Percentiles rank a stretch among this genome's conserved stretches.
phyloP scores from a whole-genome alignment of 1,140 invertebrate genomes.

The Drosophila subpulchrella region DNA sequence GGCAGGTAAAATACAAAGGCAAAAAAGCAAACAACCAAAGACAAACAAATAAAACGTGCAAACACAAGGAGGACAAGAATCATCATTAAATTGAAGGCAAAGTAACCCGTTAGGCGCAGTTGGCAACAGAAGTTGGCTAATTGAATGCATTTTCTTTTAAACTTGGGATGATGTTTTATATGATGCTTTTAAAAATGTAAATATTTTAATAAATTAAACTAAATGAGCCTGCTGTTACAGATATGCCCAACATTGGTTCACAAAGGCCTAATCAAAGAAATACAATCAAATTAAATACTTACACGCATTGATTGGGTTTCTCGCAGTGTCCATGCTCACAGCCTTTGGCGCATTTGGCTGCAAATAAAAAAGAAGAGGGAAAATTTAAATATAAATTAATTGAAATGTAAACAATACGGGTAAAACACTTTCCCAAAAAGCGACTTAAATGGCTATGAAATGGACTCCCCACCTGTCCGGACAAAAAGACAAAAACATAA shows the following conservation, averaged over 20 bases:
- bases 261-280: slow-evolving; percentile 23
- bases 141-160: not conserved
- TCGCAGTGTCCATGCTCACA: slow-evolving; percentile 97
- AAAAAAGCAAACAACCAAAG: slow-evolving; percentile 15
- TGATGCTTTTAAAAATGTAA: not conserved
- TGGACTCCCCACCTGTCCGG: slow-evolving; percentile 35
- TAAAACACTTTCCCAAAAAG: slow-evolving; percentile 59
- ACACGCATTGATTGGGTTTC: slow-evolving; percentile 97
- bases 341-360: slow-evolving; percentile 95
- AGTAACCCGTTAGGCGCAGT: slow-evolving; percentile 27
- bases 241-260: not conserved
- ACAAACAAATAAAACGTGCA: slow-evolving; percentile 44
- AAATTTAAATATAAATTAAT: slow-evolving; percentile 83
- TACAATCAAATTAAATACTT: slow-evolving; percentile 87
- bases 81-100: slow-evolving; percentile 45
- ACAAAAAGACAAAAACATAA: not conserved
- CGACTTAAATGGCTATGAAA: slow-evolving; percentile 30
- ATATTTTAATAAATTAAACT: not conserved
- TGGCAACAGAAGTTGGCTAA: slow-evolving; percentile 6
- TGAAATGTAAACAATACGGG: slow-evolving; percentile 62
- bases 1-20: slow-evolving; percentile 12
- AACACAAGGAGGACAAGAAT: slow-evolving; percentile 31
- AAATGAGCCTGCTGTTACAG: not conserved
- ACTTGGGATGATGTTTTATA: not conserved
- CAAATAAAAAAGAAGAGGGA: slow-evolving; percentile 87